Evolutionary conservation across 2,797 vertebrate species (phyloP).

Genomic region (Epinephelus awoara): DNA sequence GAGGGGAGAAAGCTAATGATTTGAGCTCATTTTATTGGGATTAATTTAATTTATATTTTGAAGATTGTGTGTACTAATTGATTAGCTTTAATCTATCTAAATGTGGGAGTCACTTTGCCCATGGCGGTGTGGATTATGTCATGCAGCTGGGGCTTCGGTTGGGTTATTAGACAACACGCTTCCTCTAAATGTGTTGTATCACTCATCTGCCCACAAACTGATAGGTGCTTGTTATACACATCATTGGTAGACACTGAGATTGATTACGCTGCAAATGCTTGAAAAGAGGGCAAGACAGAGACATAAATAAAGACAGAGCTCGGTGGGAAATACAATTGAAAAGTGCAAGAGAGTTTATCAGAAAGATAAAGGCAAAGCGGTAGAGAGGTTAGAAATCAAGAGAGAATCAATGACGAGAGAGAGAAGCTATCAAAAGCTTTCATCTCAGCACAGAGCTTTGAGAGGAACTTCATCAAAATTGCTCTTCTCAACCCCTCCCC

Average conservation of each 20-base stretch:
- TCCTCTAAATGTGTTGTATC: constrained; percentile 38
- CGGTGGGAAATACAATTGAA: constrained; percentile 51
- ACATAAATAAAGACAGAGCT: constrained; percentile 65
- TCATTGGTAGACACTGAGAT: constrained; percentile 69
- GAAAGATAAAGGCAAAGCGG: constrained; percentile 40
- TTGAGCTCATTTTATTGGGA: constrained; percentile 62
- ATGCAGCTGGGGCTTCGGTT: constrained; percentile 9
- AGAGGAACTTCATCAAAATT: constrained; percentile 82
- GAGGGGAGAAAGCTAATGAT: constrained; percentile 58
- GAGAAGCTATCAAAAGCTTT: constrained; percentile 75
- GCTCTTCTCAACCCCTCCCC: constrained; percentile 40
- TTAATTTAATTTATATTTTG: constrained; percentile 69
- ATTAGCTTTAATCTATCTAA: constrained; percentile 66
- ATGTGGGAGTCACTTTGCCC: constrained; percentile 56
- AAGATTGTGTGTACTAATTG: constrained; percentile 64
- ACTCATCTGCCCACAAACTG: constrained; percentile 53
- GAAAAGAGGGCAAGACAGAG: constrained; percentile 57
- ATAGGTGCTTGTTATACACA: constrained; percentile 63
- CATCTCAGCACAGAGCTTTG: constrained; percentile 61
- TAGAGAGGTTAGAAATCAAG: constrained; percentile 50
- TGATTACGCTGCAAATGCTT: constrained; percentile 67
- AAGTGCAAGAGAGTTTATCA: constrained; percentile 60
- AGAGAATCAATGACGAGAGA: constrained; percentile 72
- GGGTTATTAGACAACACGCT: constrained; percentile 37
- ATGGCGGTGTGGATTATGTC: constrained; percentile 45